phyloP scores from a whole-genome alignment of 1,140 invertebrate genomes.

The Dendrolimus kikuchii region DNA sequence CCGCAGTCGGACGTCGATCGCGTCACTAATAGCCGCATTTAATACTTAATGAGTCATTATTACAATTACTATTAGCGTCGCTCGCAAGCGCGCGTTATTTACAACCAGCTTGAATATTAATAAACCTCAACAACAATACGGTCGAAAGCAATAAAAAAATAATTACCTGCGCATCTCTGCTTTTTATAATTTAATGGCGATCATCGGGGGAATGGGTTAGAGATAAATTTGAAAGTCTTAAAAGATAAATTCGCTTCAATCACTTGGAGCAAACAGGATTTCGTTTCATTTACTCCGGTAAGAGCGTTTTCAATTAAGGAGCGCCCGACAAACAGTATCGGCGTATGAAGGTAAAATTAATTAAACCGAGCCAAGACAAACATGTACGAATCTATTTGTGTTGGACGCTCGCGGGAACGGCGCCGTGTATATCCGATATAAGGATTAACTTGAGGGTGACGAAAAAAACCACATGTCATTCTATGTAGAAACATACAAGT shows the following conservation, averaged over 20 bases:
- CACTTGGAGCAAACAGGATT: conserved; percentile 68
- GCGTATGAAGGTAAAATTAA: conserved; percentile 71
- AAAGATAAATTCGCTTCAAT: conserved; percentile 71
- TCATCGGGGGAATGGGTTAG: conserved; percentile 38
- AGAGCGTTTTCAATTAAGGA: conserved; percentile 71
- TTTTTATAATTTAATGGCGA: conserved; percentile 41
- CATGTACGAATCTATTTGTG: conserved; percentile 67
- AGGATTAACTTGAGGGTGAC: conserved; percentile 11
- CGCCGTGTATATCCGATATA: conserved; percentile 10
- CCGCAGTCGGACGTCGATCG: background rate
- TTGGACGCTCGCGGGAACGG: conserved; percentile 45
- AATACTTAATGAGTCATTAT: conserved; percentile 59
- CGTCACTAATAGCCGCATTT: conserved; percentile 34
- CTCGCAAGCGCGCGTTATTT: conserved; percentile 31
- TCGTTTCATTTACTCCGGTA: conserved; percentile 68
- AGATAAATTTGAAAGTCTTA: conserved; percentile 69
- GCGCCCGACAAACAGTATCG: conserved; percentile 66
- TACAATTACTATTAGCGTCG: conserved; percentile 43
- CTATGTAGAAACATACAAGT: background rate
- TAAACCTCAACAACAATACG: conserved; percentile 47
- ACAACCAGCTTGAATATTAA: conserved; percentile 41
- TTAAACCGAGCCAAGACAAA: conserved; percentile 70
- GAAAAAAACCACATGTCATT: conserved; percentile 2
- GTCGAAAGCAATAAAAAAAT: conserved; percentile 55
- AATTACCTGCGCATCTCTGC: conserved; percentile 47